These are phyloP conservation scores for Cyaniris semiargus DNA, from an alignment of 2,888 invertebrate species.

Conservation along the genomic window DNA sequence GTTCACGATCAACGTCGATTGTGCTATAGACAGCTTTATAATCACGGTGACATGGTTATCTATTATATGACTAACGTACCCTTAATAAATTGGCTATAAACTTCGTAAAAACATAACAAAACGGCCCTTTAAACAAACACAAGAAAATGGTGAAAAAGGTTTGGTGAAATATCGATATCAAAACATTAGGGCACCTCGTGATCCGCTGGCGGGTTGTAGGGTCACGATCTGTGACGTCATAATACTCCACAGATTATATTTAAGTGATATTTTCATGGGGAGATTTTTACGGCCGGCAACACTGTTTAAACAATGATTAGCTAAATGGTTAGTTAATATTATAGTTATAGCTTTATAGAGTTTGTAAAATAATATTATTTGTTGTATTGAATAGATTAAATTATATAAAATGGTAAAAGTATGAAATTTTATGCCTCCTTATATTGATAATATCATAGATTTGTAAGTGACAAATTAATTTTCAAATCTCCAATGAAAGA, in stretches of 20 bases:
- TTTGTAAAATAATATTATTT: neutral
- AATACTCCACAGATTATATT: neutral
- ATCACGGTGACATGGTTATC: no score
- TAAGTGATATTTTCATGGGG: neutral
- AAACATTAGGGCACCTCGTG: neutral
- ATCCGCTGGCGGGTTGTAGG: neutral
- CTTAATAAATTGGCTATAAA: neutral
- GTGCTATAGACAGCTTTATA: no score
- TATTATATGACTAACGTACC: neutral
- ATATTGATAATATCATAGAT: no score
- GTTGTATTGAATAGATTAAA: no score
- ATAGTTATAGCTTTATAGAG: neutral
- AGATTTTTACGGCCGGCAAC: neutral
- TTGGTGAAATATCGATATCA: slow-evolving; percentile 1
- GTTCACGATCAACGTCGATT: no score
- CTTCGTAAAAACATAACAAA: neutral
- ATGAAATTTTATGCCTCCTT: no score
- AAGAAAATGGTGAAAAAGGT: slow-evolving; percentile 6
- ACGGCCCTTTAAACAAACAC: neutral
- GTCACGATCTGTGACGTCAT: slow-evolving; percentile 6
- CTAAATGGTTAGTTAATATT: neutral
- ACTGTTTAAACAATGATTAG: neutral
- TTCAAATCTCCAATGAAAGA: neutral
- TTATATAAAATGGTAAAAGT: no score
- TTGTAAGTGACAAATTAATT: no score